Base-by-base conservation (phyloP, 2,888 invertebrate genomes). In the Zaprionus obscuricornis region DNA sequence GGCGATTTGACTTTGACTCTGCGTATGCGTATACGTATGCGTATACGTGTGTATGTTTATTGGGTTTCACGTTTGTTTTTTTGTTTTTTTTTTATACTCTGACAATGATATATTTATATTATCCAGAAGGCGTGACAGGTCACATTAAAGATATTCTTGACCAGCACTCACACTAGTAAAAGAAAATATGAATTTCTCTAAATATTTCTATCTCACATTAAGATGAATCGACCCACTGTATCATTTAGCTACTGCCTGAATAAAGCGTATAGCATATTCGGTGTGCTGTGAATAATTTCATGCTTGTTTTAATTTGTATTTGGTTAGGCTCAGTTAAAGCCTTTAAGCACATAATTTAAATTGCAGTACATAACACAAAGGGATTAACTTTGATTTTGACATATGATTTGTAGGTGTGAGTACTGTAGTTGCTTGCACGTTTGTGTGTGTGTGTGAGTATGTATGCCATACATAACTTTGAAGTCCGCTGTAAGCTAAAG, bases 321-420 rank as follows among this genome's bases (percentile, higher is more conserved):
- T 72, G 76, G 78, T 82, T 77, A 77, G 77, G 66, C 70, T 57
- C 47, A 37, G 60, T 27, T 74, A 66, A 83, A 85, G 85, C 78
- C 83, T 66, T 78, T 78, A 85, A 78, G 85, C 85, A 83, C 71
- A 83, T 78, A 85, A 78, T 85, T 78, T 85, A 83, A 78, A 85
- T 83, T 78, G 78, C 79, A 59, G 64, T 78, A 74, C 85, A 85
- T 70, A 83, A 78, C 78, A 83, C 85, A 83, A 78, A 67, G 67
- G 85, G 85, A 78, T 85, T 85, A 85, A 85, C 83, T 78, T 85
- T 85, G 85, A 78, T 78, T 78, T 85, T 74, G 85, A 78, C 83
- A 68, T 78, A 66, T 83, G 85, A 78, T 74, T 74, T 64, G 79
- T 54, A 40, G 31, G 34, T 13, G 43, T 57, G 56, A 8, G 14